Evolutionary conservation across 2,113 vertebrate genomes (phyloP), one percentile per base, ranked within the genome.

Genomic region (Calonectris borealis): DNA sequence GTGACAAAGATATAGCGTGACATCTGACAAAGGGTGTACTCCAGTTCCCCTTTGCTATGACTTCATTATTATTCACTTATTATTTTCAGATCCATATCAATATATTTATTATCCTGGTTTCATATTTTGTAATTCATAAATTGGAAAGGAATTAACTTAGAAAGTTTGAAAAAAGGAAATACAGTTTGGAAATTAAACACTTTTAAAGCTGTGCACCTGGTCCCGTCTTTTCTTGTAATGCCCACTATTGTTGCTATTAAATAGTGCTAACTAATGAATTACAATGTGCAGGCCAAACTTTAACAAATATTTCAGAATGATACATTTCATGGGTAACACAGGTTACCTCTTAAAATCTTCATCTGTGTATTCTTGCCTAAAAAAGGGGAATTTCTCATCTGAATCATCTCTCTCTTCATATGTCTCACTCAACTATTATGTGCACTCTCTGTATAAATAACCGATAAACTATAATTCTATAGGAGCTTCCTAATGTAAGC

Each of bases 271-370:
- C 57, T 31, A 73, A 4, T 27, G 4, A 66, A 62, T 13, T 79
- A 18, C 25, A 29, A n/a, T 2, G 7, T n/a, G 9, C n/a, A 32
- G 65, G 6, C 2, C 40, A 75, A 71, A 58, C 27, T 79, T 51
- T 14, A 75, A 54, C 19, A 69, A 64, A 3, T 52, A 34, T 40
- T 19, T 80, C 19, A n/a, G 10, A 84, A 75, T 7, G 1, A 44
- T 6, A 9, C 1, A 8, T 48, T 61, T 49, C 1, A 5, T 51
- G 6, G 2, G 4, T 64, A 40, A 58, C 60, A 57, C 7, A 34
- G 3, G 4, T 16, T 73, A 8, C 4, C 5, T 61, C 34, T 77
- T 69, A 38, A 34, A 71, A 57, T 68, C 8, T 10, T 72, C 7
- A 46, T 8, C 16, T 69, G 3, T 55, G 25, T 64, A 49, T 51